phyloP scores from a whole-genome alignment of 2,113 vertebrate genomes.

The Anthoscopus minutus region DNA sequence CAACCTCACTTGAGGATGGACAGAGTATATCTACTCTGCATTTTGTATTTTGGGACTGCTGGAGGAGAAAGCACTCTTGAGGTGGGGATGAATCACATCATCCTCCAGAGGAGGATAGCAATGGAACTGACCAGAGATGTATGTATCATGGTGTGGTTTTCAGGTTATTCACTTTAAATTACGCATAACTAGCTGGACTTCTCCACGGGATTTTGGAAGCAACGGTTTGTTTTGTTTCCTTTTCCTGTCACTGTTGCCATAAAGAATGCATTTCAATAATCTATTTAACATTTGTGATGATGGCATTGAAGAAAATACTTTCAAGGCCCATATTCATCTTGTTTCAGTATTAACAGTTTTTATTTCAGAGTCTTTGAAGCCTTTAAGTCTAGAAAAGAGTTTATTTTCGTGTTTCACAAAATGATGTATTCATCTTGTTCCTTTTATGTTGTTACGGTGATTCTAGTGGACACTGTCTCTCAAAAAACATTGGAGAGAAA shows the following conservation, averaged over 20 bases:
- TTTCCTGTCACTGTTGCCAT: background rate
- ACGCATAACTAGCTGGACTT: background rate
- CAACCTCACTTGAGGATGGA: background rate
- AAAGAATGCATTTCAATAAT: constrained; percentile 10
- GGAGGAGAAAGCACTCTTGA: background rate
- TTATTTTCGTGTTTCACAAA: constrained; percentile 31
- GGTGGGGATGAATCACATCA: background rate
- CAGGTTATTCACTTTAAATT: constrained; percentile 1
- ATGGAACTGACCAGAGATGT: background rate
- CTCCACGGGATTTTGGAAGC: constrained; percentile 24
- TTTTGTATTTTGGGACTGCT: constrained; percentile 28
- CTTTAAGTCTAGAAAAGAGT: background rate
- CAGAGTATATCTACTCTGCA: background rate
- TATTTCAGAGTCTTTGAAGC: constrained; percentile 19
- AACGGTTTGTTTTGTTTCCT: constrained; percentile 28
- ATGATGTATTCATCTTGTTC: background rate
- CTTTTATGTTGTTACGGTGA: constrained; percentile 22
- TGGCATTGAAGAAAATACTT: constrained; percentile 14
- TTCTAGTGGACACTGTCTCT: background rate
- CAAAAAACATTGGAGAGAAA: background rate
- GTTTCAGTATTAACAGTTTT: constrained; percentile 28
- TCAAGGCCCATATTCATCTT: constrained; percentile 3
- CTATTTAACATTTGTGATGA: constrained; percentile 1
- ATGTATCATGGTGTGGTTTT: background rate
- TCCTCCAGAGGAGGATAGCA: background rate